Conservation (phyloP, 2,888 invertebrate genomes). For the Erpobdella octoculata region DNA sequence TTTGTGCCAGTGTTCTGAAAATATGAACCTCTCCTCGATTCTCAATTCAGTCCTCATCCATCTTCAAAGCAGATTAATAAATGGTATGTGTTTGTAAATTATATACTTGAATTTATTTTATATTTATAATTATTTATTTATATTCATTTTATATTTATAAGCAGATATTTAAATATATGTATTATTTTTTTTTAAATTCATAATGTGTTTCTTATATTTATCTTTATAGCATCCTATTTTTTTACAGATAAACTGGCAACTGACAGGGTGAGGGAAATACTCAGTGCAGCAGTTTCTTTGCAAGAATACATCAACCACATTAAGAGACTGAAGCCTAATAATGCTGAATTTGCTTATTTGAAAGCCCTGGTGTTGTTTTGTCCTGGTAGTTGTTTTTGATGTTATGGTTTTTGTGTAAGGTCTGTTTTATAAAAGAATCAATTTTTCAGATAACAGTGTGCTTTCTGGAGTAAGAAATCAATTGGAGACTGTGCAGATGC, state of each 20-base stretch:
- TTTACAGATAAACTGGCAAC: constrained; percentile 32
- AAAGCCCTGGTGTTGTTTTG: constrained; percentile 76
- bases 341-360: constrained; percentile 78
- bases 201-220: too few species aligned
- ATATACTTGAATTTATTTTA: not conserved
- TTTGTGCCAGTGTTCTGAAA: constrained; percentile 73
- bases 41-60: constrained; percentile 74
- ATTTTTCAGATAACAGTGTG: constrained; percentile 13
- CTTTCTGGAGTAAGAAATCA: constrained; percentile 47
- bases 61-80: constrained; percentile 58
- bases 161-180: not conserved
- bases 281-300: constrained; percentile 57
- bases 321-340: constrained; percentile 67
- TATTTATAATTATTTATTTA: not conserved
- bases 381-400: constrained; percentile 58
- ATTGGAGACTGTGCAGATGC: constrained; percentile 60
- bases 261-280: constrained; percentile 33
- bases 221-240: too few species aligned
- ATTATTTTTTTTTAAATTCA: too few species aligned
- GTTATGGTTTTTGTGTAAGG: not conserved
- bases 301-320: constrained; percentile 69
- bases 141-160: not conserved
- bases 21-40: constrained; percentile 70
- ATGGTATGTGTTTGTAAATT: constrained; percentile 31
- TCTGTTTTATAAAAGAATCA: not conserved